These are phyloP conservation scores for Propithecus perrieri DNA, from an alignment of 2,797 vertebrate species.

Conservation along the genomic window DNA sequence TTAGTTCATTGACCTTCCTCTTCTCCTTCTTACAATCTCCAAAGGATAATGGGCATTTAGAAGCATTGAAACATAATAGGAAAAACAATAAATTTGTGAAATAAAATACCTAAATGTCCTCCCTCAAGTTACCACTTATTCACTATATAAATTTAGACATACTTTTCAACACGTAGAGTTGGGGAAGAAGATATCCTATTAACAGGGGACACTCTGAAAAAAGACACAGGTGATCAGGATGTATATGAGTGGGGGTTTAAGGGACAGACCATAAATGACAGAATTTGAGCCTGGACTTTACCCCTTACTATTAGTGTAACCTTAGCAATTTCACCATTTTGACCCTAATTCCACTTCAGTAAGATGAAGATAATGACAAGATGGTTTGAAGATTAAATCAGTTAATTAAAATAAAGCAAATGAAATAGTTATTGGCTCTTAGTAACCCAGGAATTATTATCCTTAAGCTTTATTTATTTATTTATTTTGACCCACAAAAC, in stretches of 20 bases:
- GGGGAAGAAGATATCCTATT: neutral
- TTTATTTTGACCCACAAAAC: neutral
- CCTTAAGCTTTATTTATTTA: neutral
- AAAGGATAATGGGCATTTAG: neutral
- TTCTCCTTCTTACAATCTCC: neutral
- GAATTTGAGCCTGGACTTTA: neutral
- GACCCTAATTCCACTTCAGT: neutral
- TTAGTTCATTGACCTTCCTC: neutral
- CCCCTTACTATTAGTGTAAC: neutral
- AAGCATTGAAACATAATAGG: neutral
- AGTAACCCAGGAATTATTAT: neutral
- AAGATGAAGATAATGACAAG: neutral
- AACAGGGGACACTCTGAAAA: neutral
- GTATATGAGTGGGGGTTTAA: neutral
- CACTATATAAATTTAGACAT: neutral
- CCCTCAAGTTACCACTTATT: neutral
- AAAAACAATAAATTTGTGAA: neutral
- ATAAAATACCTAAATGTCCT: neutral
- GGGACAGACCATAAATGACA: neutral
- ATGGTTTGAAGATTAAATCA: neutral
- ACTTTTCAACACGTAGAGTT: neutral
- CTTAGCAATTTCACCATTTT: neutral
- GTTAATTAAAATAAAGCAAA: conserved; percentile 16
- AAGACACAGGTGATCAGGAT: neutral
- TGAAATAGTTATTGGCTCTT: neutral